Evolutionary conservation across 2,113 vertebrate species (phyloP).

Genomic region (Ptilorrhoa leucosticta): DNA sequence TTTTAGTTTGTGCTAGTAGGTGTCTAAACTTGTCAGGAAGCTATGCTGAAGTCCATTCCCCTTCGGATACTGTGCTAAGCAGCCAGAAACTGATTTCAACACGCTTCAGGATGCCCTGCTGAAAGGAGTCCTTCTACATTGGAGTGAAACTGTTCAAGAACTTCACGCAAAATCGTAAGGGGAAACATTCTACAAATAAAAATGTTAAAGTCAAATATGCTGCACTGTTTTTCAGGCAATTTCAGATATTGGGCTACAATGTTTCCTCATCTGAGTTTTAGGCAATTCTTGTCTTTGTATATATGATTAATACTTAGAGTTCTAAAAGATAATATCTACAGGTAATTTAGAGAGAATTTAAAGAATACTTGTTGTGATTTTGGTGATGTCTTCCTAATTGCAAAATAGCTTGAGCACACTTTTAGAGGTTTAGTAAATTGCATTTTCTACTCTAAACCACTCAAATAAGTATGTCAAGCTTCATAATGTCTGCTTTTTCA

Average conservation of each 20-base stretch:
- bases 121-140: not conserved
- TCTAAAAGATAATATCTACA: not conserved
- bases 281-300: not conserved
- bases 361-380: not conserved
- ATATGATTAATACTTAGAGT: not conserved
- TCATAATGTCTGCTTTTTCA: not conserved
- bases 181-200: not conserved
- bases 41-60: not conserved
- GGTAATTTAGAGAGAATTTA: not conserved
- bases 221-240: not conserved
- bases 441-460: not conserved
- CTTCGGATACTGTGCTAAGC: not conserved
- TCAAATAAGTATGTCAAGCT: not conserved
- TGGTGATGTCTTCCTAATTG: not conserved
- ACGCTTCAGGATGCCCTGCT: not conserved
- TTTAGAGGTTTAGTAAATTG: not conserved
- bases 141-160: not conserved
- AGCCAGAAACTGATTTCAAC: not conserved
- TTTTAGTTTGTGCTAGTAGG: not conserved
- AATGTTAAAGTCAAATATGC: not conserved
- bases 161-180: not conserved
- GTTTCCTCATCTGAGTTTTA: not conserved
- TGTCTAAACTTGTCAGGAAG: not conserved
- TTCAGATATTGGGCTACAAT: not conserved
- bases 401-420: not conserved